Conservation (phyloP, 2,888 invertebrate genomes). For the Acrobasis consociella region DNA sequence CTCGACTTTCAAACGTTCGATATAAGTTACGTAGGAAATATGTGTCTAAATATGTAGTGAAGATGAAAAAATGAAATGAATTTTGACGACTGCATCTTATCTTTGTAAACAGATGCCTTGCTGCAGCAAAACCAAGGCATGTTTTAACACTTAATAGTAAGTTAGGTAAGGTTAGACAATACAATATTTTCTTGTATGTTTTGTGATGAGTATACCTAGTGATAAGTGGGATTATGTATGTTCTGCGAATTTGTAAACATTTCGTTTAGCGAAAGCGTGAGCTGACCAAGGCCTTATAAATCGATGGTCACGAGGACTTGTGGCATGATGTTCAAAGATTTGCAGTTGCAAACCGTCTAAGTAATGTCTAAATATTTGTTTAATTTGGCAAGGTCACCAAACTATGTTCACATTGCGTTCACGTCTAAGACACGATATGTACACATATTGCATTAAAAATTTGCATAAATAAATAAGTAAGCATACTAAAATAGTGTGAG, state of each 20-base stretch:
- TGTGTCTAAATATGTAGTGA: no score
- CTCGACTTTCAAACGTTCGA: no score
- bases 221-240: slow-evolving; percentile 20
- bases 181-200: no score
- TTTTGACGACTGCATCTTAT: no score
- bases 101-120: neutral
- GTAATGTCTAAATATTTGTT: slow-evolving; percentile 24
- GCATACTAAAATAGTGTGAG: no score
- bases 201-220: no score
- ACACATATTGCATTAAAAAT: neutral
- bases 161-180: no score
- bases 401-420: neutral
- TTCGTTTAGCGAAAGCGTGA: slow-evolving; percentile 65
- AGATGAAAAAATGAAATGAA: no score
- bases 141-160: no score
- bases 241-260: slow-evolving; percentile 45
- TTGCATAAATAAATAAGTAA: no score
- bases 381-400: slow-evolving; percentile 20
- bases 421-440: neutral
- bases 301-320: slow-evolving; percentile 44
- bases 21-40: no score
- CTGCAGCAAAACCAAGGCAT: no score
- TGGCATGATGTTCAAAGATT: slow-evolving; percentile 14
- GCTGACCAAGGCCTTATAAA: slow-evolving; percentile 55
- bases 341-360: slow-evolving; percentile 11